Base-by-base conservation (phyloP, 2,888 invertebrate species). In the Temnothorax unifasciatus region DNA sequence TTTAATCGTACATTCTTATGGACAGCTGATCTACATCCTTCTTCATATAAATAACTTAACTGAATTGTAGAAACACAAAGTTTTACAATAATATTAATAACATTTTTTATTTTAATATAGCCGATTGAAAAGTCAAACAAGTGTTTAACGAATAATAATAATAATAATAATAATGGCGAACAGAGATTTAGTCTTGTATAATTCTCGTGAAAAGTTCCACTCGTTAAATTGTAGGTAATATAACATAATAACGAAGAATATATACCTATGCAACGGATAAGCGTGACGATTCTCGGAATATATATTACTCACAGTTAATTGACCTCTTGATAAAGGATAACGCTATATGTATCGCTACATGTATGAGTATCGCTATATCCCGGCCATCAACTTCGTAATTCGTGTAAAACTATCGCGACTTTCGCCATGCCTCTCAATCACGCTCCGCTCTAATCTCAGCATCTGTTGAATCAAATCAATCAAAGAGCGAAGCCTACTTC, bases 401-500 rank as follows among this genome's bases (percentile, higher is more conserved):
- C 64, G 29, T 68, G 34, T 50, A 71, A 73, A 79, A 79, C 79
- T 47, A 76, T 63, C 76, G 21, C 44, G 34, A 64, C 63, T 54
- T 76, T 61, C 63, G 18, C 6, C 59, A 73, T 9, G 63, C 18
- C 63, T 61, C 61, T 61, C 47, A 59, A 79, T 79, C 79, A 79
- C 79, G 59, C 71, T 34, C 21, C 21, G 13, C 38, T 59, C 59
- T 73, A 81, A 81, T 81, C 79, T 79, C 59, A 38, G 18, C 71
- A 71, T 79, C 71, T 73, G 59, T 61, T 76, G 66, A 81, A 71
- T 81, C 79, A 47, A 71, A 79, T 79, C 71, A 73, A 73, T 81
- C 73, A 73, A 44, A 25, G 57, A 79, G 11, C 41, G n/a, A 63
- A n/a, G 66, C 38, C 13, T 29, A 52, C 38, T 66, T 21, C 25